Evolutionary conservation across 2,888 invertebrate genomes (phyloP).

Genomic region (Rotaria sp.): DNA sequence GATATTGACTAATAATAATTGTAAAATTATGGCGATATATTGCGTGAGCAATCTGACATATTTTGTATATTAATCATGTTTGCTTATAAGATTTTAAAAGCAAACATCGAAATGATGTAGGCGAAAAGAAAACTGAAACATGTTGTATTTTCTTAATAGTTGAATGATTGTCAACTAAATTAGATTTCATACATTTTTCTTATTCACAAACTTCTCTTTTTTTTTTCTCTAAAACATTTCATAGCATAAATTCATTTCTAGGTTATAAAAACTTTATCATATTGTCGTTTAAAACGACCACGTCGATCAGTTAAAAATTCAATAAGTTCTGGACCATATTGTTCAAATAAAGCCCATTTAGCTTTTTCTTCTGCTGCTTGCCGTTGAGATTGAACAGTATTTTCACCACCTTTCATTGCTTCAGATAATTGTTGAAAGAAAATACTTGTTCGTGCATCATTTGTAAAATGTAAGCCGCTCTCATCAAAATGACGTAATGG

Average conservation of each 20-base stretch:
- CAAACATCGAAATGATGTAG: background rate
- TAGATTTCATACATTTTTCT: no score
- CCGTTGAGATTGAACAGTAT: background rate
- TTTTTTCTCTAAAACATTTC: background rate
- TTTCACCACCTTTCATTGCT: background rate
- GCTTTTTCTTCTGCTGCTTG: background rate
- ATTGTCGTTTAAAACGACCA: constrained; percentile 6
- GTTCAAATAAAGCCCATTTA: background rate
- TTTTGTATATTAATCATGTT: no score
- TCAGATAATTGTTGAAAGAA: constrained; percentile 2
- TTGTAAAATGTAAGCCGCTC: background rate
- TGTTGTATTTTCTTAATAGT: no score
- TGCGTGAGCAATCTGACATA: no score
- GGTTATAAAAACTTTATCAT: constrained; percentile 10
- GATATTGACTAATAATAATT: no score
- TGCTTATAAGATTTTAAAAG: no score
- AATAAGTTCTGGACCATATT: constrained; percentile 13
- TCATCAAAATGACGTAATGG: background rate
- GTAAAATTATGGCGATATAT: no score
- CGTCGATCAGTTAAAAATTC: background rate
- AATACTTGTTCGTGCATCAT: background rate
- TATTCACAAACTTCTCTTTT: background rate
- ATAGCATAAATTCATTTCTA: background rate
- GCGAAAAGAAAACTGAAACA: no score
- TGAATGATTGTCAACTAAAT: no score